Base-by-base conservation (phyloP, 2,113 vertebrate species). In the Phocoena phocoena region DNA sequence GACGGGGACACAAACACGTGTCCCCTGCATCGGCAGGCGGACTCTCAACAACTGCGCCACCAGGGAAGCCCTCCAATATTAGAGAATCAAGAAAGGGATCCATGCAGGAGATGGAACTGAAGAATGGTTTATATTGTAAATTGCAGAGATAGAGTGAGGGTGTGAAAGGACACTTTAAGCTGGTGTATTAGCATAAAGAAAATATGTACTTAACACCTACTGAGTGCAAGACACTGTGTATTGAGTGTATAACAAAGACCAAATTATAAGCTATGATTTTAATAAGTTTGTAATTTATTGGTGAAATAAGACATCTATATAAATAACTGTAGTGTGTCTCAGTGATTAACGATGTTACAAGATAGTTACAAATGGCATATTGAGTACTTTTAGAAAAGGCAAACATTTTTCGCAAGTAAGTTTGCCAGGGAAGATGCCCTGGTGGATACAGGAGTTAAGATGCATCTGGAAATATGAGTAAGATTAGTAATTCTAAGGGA, bases 161-260 rank as follows among this genome's bases (percentile, higher is more conserved):
- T 15, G 10, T 2, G 38, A 33, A 77, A 38, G 10, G 1, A 33
- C 25, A 23, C 17, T 58, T 62, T 3, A 36, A 62, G 14, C 18
- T 53, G 28, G 53, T 12, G 25, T 11, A 2, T 38, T 31, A 8
- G 9, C 11, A 44, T 74, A 18, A 23, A 38, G 28, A 68, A 68
- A 68, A 36, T 18, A 14, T 63, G 25, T 44, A 44, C 65, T n/a
- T 18, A 33, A 21, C 31, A 33, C 62, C 60, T 77, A 7, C 60
- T 55, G 1, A 9, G 2, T 44, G 65, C 31, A 25, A 28, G 21
- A 38, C 0, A 0, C n/a, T 79, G 5, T 26, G 17, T 2, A 3
- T 3, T 20, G 50, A 23, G 8, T 13, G 3, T 25, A 3, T 11
- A 67, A 23, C 8, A 11, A 44, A 90, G 36, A 55, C 13, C 60